These are phyloP conservation scores for Notothenia rossii DNA, from an alignment of 2,113 vertebrate genomes.

Conservation along the genomic window DNA sequence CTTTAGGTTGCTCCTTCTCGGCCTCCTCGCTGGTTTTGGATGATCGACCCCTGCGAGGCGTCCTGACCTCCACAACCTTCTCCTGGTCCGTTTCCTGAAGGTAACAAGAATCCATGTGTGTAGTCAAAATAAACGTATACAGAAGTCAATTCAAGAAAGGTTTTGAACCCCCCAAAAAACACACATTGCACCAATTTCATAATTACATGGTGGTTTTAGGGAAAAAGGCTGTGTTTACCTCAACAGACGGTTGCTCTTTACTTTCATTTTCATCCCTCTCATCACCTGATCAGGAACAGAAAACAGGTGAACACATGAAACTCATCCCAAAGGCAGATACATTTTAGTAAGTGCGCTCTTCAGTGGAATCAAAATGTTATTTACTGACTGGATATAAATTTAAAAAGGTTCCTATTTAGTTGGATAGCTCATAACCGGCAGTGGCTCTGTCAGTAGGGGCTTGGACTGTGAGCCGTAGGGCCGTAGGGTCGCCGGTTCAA, in stretches of 20 bases:
- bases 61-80: slow-evolving; percentile 54
- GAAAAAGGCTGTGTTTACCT: slow-evolving; percentile 49
- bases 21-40: slow-evolving; percentile 51
- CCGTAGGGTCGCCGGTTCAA: too few relatives aligned
- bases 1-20: slow-evolving; percentile 36
- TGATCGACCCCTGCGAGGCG: slow-evolving; percentile 66
- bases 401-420: too few relatives aligned
- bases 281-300: slow-evolving; percentile 51
- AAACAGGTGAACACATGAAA: background rate
- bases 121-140: background rate
- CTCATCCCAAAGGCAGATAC: background rate
- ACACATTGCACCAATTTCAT: background rate
- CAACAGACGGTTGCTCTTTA: slow-evolving; percentile 37
- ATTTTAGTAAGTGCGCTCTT: background rate
- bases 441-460: too few relatives aligned
- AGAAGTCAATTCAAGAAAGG: background rate
- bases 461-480: too few relatives aligned
- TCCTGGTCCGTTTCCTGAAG: slow-evolving; percentile 65
- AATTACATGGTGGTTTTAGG: background rate
- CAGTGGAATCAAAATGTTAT: background rate
- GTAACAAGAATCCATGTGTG: background rate
- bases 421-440: too few relatives aligned
- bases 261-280: slow-evolving; percentile 36
- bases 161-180: background rate
- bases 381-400: background rate